These are phyloP conservation scores for Casuarius casuarius DNA, from an alignment of 2,113 vertebrate species.

Conservation along the genomic window DNA sequence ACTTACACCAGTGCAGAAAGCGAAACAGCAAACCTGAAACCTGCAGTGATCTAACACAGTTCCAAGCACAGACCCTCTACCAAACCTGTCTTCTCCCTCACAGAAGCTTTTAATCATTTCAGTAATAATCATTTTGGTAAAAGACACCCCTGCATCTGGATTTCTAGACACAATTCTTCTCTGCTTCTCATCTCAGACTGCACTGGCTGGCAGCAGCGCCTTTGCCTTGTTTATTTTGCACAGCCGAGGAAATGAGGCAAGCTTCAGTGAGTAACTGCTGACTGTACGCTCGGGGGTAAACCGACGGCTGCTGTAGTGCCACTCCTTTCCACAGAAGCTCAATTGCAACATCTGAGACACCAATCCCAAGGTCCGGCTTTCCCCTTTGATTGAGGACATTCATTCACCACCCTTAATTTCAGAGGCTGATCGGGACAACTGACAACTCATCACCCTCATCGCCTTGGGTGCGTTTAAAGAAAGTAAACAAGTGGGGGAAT, in stretches of 20 bases:
- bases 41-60: neutral
- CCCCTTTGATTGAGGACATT: neutral
- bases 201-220: neutral
- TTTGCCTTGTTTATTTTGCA: neutral
- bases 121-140: neutral
- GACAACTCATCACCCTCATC: accelerated
- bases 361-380: neutral
- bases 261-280: neutral
- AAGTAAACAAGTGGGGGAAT: neutral
- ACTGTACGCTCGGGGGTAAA: accelerated
- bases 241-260: neutral
- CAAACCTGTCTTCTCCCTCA: neutral
- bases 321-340: neutral
- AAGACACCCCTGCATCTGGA: neutral
- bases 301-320: neutral
- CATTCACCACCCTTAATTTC: neutral
- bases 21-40: neutral
- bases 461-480: neutral
- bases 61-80: neutral
- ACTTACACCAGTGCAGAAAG: neutral
- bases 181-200: neutral
- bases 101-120: neutral
- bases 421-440: neutral
- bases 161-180: neutral
- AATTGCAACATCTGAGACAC: neutral